These are phyloP conservation scores for Prorops nasuta DNA, from an alignment of 1,140 invertebrate genomes.

Conservation along the genomic window DNA sequence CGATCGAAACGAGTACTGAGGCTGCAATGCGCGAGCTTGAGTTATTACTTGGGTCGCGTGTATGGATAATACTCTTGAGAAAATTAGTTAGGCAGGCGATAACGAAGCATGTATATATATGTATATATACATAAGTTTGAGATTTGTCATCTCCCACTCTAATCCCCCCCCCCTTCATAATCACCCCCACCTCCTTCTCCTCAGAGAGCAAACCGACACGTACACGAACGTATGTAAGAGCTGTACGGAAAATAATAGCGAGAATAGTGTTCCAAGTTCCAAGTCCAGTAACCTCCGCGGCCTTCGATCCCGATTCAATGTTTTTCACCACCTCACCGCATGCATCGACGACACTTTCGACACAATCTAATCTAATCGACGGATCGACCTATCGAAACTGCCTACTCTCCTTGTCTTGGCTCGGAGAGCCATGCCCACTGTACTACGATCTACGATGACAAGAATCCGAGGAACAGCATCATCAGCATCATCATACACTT, in stretches of 20 bases:
- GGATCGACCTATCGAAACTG: conserved; percentile 1
- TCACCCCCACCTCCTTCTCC: too few relatives aligned
- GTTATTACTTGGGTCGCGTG: too few relatives aligned
- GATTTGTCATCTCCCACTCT: too few relatives aligned
- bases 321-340: background rate
- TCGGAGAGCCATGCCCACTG: background rate
- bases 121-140: too few relatives aligned
- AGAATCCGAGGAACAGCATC: background rate
- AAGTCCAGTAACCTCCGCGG: conserved; percentile 17
- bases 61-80: too few relatives aligned
- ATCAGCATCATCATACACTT: background rate
- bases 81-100: too few relatives aligned
- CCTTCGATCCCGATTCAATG: background rate
- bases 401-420: background rate
- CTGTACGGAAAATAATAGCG: background rate
- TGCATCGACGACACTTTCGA: background rate
- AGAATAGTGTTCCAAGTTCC: background rate
- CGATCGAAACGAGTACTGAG: too few relatives aligned
- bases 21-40: too few relatives aligned
- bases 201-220: background rate
- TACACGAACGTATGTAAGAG: background rate
- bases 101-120: too few relatives aligned
- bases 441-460: background rate
- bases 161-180: too few relatives aligned
- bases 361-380: conserved; percentile 31